Evolutionary conservation across 2,888 invertebrate genomes (phyloP).

Genomic region (Drymonia ruficornis): DNA sequence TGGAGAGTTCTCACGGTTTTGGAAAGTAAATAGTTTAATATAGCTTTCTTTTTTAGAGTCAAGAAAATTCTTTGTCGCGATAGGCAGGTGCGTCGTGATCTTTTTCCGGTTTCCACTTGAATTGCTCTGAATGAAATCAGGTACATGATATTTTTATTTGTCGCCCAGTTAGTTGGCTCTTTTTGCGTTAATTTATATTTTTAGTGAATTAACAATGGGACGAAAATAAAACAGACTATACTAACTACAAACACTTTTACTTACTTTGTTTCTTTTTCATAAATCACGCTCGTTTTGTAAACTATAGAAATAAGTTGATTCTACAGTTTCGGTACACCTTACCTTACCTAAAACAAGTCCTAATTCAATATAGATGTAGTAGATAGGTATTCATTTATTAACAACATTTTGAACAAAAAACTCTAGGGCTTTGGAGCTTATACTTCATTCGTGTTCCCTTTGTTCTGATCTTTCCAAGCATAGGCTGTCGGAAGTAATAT

Average conservation of each 20-base stretch:
- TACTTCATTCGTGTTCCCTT: constrained; percentile 5
- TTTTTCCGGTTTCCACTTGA: constrained; percentile 40
- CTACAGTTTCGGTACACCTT: background rate
- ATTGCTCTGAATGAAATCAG: constrained; percentile 22
- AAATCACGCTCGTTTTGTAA: background rate
- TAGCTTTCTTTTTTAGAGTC: constrained; percentile 66
- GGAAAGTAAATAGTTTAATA: constrained; percentile 65
- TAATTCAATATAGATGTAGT: too few species aligned
- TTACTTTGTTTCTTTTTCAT: background rate
- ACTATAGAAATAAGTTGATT: too few species aligned
- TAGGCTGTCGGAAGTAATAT: constrained; percentile 50
- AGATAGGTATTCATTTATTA: background rate
- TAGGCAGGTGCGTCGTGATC: constrained; percentile 25
- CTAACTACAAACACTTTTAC: background rate
- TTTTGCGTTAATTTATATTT: constrained; percentile 21
- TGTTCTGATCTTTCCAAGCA: constrained; percentile 2
- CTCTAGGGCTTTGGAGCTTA: background rate
- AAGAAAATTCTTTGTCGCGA: constrained; percentile 46
- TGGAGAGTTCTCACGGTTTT: constrained; percentile 74
- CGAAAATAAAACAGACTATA: background rate
- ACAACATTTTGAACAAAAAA: background rate
- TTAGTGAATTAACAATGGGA: constrained; percentile 6
- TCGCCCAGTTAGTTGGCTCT: constrained; percentile 14
- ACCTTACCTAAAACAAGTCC: background rate
- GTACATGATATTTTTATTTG: constrained; percentile 19